Percentiles rank a stretch among this genome's conserved stretches.
These are phyloP conservation scores for Podargus strigoides DNA, from an alignment of 2,797 vertebrate genomes.

Conservation along the genomic window DNA sequence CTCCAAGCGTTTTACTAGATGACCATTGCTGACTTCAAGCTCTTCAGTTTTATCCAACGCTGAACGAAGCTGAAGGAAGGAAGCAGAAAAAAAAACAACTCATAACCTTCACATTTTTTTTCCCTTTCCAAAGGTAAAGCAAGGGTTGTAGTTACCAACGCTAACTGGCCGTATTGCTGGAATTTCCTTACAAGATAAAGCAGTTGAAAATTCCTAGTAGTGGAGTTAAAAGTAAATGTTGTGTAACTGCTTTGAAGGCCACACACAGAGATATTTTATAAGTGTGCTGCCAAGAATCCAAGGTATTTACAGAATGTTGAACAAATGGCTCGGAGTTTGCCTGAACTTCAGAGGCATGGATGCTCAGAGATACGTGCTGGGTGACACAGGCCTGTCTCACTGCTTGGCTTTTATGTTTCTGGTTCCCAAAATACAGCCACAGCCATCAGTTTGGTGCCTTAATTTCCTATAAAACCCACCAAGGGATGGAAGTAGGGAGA, in stretches of 20 bases:
- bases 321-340: neutral
- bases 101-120: neutral
- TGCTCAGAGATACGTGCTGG: neutral
- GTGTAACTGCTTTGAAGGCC: neutral
- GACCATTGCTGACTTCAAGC: constrained; percentile 91
- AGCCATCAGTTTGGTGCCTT: neutral
- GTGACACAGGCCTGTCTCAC: neutral
- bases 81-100: neutral
- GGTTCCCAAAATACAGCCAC: neutral
- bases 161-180: neutral
- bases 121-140: neutral
- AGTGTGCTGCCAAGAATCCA: neutral
- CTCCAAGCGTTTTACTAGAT: constrained; percentile 90
- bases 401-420: neutral
- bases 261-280: neutral
- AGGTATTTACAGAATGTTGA: neutral
- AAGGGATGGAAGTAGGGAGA: fast-evolving
- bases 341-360: neutral
- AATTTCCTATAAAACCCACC: neutral
- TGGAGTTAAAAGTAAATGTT: neutral
- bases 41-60: constrained; percentile 94
- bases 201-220: neutral
- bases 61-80: constrained; percentile 81
- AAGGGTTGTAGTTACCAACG: neutral
- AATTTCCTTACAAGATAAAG: neutral